Conservation (phyloP, 2,888 invertebrate species). For the Ophion slaviceki region DNA sequence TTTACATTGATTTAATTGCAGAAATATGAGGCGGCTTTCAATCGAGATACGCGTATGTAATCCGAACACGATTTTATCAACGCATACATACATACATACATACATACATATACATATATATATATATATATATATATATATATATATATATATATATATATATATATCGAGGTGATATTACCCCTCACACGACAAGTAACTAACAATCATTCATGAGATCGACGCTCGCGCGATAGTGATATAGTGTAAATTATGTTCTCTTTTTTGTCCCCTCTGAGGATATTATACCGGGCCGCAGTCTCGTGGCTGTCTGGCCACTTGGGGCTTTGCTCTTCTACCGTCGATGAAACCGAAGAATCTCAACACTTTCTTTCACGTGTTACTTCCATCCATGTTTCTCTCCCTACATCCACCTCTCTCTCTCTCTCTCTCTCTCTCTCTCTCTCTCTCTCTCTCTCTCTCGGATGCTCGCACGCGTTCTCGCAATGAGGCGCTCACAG, state of each 20-base stretch:
- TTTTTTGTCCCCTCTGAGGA: constrained; percentile 52
- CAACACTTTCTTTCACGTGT: constrained; percentile 63
- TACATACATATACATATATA: too few relatives aligned
- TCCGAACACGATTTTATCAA: background rate
- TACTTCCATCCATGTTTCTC: constrained; percentile 28
- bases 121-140: background rate
- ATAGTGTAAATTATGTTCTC: constrained; percentile 61
- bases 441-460: background rate
- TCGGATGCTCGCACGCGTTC: constrained; percentile 39
- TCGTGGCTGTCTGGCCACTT: constrained; percentile 61
- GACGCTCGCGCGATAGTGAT: constrained; percentile 43
- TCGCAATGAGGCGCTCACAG: constrained; percentile 7
- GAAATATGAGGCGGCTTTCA: too few relatives aligned
- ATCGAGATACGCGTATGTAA: background rate
- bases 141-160: too few relatives aligned
- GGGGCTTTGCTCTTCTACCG: constrained; percentile 38
- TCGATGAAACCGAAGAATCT: constrained; percentile 61
- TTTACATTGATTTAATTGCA: too few relatives aligned
- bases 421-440: background rate
- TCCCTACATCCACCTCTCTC: background rate
- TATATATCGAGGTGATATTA: background rate
- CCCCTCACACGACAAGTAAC: background rate
- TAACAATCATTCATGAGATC: constrained; percentile 57
- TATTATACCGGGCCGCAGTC: constrained; percentile 60
- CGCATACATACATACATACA: background rate